A percentile compares a stretch with the other conserved stretches of the same genome.
These are phyloP conservation scores for Catharus bicknelli DNA, from an alignment of 2,113 vertebrate genomes.

Conservation along the genomic window DNA sequence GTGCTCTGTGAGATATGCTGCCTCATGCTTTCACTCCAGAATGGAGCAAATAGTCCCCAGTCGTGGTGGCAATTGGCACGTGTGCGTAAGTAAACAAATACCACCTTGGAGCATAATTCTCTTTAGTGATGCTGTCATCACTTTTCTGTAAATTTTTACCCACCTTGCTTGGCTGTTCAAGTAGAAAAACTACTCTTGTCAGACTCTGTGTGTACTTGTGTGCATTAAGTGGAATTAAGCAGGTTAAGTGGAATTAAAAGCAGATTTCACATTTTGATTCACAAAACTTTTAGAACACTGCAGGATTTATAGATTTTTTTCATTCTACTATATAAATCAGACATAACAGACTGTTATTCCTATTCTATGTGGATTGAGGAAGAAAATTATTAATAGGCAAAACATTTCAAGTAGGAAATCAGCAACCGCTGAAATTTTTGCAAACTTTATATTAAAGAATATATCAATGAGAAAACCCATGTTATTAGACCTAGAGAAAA, in stretches of 20 bases:
- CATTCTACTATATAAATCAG: background rate
- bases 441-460: background rate
- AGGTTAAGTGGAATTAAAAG: background rate
- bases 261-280: background rate
- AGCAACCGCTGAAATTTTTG: background rate
- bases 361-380: background rate
- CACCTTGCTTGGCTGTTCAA: background rate
- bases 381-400: background rate
- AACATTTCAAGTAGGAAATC: background rate
- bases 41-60: rapidly evolving
- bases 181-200: background rate
- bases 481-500: background rate
- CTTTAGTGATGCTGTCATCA: rapidly evolving
- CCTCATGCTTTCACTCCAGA: background rate
- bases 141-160: background rate
- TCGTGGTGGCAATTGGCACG: rapidly evolving
- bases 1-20: background rate
- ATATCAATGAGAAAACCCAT: background rate
- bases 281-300: background rate
- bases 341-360: background rate
- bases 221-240: background rate
- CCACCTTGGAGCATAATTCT: background rate
- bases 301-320: rapidly evolving
- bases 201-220: rapidly evolving
- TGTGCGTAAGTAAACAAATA: background rate